Percentiles rank a stretch among this genome's conserved stretches.
Conservation (phyloP, 2,888 invertebrate species). For the Drosophila paranaensis region DNA sequence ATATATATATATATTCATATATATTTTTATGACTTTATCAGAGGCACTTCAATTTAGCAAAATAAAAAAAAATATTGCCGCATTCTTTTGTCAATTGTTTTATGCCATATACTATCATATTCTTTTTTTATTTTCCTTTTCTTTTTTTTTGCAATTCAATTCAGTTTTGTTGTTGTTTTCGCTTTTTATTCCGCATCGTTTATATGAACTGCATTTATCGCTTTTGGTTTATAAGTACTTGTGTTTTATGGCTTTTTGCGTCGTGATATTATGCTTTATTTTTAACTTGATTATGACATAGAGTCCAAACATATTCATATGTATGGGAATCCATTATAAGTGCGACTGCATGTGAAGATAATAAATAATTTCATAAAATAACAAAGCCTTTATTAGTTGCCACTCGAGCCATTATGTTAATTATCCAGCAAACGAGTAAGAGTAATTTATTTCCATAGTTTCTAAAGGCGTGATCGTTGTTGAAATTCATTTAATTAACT, state of each 20-base stretch:
- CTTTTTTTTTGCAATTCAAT: conserved; percentile 8
- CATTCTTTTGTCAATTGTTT: conserved; percentile 70
- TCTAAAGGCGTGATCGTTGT: conserved; percentile 37
- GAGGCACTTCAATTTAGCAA: conserved; percentile 68
- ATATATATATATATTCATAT: neutral
- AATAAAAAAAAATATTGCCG: conserved; percentile 39
- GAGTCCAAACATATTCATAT: conserved; percentile 16
- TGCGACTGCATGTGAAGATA: conserved; percentile 31
- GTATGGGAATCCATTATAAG: conserved; percentile 12
- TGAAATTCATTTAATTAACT: conserved; percentile 39
- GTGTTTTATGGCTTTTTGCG: conserved; percentile 25
- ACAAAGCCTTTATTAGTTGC: conserved; percentile 26
- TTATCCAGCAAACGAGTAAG: conserved; percentile 19
- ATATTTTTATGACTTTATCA: conserved; percentile 66
- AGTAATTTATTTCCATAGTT: conserved; percentile 17
- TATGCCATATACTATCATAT: conserved; percentile 18
- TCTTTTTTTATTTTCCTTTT: conserved; percentile 1
- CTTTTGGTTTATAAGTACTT: conserved; percentile 24
- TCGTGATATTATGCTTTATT: conserved; percentile 66
- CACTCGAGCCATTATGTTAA: conserved; percentile 46
- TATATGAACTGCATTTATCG: conserved; percentile 55
- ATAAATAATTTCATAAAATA: conserved; percentile 51
- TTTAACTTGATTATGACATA: conserved; percentile 69
- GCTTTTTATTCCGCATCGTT: conserved; percentile 19
- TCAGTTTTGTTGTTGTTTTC: conserved; percentile 11